These are phyloP conservation scores for Hippocampus comes DNA, from an alignment of 2,113 vertebrate genomes.

Conservation along the genomic window DNA sequence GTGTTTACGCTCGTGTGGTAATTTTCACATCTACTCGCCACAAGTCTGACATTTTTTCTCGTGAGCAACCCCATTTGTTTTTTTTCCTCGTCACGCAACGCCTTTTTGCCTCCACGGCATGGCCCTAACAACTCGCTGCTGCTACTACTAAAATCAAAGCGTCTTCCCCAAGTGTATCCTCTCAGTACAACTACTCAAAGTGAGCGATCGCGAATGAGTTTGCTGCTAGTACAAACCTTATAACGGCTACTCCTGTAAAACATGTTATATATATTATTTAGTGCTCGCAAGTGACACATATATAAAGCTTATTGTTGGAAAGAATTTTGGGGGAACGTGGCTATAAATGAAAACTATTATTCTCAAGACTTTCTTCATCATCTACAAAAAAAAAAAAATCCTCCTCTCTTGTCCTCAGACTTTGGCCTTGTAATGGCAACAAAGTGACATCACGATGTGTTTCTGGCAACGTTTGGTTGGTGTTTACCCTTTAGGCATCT, in stretches of 20 bases:
- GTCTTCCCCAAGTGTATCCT: background rate
- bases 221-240: constrained; percentile 65
- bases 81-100: background rate
- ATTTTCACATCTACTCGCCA: background rate
- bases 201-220: constrained; percentile 52
- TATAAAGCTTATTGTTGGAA: constrained; percentile 57
- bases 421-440: constrained; percentile 58
- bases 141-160: background rate
- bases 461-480: constrained; percentile 26
- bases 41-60: background rate
- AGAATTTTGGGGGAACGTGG: constrained; percentile 41
- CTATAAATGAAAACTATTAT: constrained; percentile 51
- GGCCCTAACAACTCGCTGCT: background rate
- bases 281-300: constrained; percentile 59
- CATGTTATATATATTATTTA: constrained; percentile 55
- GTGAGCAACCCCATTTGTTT: background rate
- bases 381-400: constrained; percentile 38
- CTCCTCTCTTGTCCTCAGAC: constrained; percentile 22
- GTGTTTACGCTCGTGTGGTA: background rate
- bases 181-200: background rate
- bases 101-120: background rate
- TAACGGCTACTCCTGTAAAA: constrained; percentile 51
- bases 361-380: constrained; percentile 33
- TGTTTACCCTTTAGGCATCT: constrained; percentile 39
- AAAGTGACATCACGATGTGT: constrained; percentile 34